These are phyloP conservation scores for Perognathus longimembris DNA, from an alignment of 2,113 vertebrate genomes.

Conservation along the genomic window DNA sequence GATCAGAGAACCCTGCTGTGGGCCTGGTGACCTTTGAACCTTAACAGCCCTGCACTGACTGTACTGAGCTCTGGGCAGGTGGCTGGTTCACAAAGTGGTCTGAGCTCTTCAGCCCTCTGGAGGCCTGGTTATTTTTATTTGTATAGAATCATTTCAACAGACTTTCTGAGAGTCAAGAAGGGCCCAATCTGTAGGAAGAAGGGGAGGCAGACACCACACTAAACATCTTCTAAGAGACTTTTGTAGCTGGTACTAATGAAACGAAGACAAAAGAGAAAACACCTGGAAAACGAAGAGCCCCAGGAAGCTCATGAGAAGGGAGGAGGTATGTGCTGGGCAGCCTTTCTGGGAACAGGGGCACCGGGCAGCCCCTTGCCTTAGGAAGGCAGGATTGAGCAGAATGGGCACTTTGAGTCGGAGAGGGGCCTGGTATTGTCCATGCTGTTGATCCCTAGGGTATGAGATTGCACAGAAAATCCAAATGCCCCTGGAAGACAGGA, in stretches of 20 bases:
- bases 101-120: conserved; percentile 20
- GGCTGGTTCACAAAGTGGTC: conserved; percentile 17
- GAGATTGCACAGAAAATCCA: not conserved
- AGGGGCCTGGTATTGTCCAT: not conserved
- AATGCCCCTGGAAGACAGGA: not conserved
- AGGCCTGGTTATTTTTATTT: not conserved
- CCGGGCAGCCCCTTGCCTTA: not conserved
- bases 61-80: not conserved
- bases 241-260: conserved; percentile 64
- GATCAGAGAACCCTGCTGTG: conserved; percentile 51
- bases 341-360: not conserved
- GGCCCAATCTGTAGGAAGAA: not conserved
- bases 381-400: not conserved
- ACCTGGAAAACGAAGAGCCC: conserved; percentile 71
- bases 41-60: conserved; percentile 55
- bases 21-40: conserved; percentile 59
- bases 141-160: not conserved
- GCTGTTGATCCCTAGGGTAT: not conserved
- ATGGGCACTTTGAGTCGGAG: not conserved
- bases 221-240: conserved; percentile 4
- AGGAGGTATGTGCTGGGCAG: conserved; percentile 53
- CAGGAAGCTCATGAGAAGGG: not conserved
- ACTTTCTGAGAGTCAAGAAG: conserved; percentile 28
- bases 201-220: not conserved
- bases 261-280: conserved; percentile 72